phyloP scores from a whole-genome alignment of 2,797 vertebrate species.

The Leptatherina wallacei region DNA sequence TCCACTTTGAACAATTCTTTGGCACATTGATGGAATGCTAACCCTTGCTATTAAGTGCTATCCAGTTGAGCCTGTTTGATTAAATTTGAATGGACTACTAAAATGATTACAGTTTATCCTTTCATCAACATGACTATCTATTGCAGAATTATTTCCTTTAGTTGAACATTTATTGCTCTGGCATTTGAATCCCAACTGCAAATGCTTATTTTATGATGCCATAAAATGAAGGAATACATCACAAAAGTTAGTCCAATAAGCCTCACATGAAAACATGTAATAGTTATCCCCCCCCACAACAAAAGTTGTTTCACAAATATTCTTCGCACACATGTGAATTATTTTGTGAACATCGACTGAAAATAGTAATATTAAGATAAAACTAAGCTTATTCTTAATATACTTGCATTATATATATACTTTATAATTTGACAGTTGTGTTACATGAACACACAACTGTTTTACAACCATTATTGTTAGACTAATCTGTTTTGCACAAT shows the following conservation, averaged over 20 bases:
- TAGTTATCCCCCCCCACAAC: background rate
- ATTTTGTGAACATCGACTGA: background rate
- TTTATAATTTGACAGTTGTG: too few relatives aligned
- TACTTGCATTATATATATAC: too few relatives aligned
- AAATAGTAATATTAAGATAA: background rate
- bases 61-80: background rate
- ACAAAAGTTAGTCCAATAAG: background rate
- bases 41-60: constrained; percentile 1
- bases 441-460: too few relatives aligned
- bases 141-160: too few relatives aligned
- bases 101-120: background rate
- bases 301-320: background rate
- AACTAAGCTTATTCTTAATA: background rate
- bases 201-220: background rate
- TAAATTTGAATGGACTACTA: background rate
- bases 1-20: background rate
- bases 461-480: background rate
- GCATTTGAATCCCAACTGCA: background rate
- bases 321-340: too few relatives aligned
- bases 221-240: background rate
- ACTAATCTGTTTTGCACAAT: background rate
- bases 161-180: background rate
- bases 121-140: background rate
- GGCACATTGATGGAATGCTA: constrained; percentile 8
- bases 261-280: background rate